phyloP scores from a whole-genome alignment of 2,113 vertebrate species.

The Dolichotis patagonum region DNA sequence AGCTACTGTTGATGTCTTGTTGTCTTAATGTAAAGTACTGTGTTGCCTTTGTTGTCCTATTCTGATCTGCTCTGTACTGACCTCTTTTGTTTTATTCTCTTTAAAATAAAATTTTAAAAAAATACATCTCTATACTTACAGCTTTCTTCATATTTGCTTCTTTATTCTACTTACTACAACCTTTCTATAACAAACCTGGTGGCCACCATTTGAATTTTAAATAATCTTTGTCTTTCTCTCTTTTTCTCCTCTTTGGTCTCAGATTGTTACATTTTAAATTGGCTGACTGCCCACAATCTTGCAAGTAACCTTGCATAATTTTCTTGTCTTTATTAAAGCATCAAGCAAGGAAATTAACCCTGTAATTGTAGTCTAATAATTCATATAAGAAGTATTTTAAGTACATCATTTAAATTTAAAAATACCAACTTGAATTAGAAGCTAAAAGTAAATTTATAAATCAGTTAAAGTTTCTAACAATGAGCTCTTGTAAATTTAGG shows the following conservation, averaged over 20 bases:
- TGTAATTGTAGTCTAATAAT: neutral
- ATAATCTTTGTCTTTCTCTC: neutral
- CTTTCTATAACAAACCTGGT: neutral
- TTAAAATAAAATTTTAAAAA: too few relatives aligned
- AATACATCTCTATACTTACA: neutral
- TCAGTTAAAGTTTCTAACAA: neutral
- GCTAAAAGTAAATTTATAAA: neutral
- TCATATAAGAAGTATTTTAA: neutral
- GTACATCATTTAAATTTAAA: neutral
- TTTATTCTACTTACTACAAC: neutral
- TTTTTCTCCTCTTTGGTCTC: neutral
- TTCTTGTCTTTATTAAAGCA: neutral
- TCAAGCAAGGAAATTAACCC: neutral
- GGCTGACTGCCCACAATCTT: neutral
- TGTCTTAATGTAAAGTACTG: too few relatives aligned
- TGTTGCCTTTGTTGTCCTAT: too few relatives aligned
- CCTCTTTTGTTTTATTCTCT: too few relatives aligned
- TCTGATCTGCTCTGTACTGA: too few relatives aligned
- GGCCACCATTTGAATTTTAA: neutral
- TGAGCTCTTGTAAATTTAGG: neutral
- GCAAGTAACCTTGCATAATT: neutral
- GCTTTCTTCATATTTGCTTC: neutral
- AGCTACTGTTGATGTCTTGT: too few relatives aligned
- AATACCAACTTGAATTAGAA: neutral
- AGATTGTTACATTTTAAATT: neutral